These are phyloP conservation scores for Andrena praecox DNA, from an alignment of 2,888 invertebrate species.

Conservation along the genomic window DNA sequence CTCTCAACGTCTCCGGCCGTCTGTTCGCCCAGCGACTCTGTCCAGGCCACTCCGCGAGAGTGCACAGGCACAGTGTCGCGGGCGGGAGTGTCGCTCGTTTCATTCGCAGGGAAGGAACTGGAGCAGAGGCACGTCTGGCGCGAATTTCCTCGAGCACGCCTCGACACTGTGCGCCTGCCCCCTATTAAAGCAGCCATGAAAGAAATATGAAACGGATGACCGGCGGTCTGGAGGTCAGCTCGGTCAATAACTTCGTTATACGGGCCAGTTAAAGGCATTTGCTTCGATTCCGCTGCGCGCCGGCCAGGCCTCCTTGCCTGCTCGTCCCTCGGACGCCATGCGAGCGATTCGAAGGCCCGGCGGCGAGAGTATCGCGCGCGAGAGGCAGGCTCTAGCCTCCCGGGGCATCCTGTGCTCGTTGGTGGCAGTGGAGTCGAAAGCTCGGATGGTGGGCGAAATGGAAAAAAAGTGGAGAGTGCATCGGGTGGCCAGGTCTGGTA, in stretches of 20 bases:
- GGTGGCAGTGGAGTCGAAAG: background rate
- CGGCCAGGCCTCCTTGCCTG: constrained; percentile 28
- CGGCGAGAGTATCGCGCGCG: no score
- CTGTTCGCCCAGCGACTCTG: background rate
- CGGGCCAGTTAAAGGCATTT: constrained; percentile 62
- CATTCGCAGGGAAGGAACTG: background rate
- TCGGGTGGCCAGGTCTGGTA: constrained; percentile 21
- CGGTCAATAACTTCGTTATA: constrained; percentile 65
- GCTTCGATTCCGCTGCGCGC: constrained; percentile 49
- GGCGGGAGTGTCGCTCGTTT: background rate
- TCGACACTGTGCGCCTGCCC: constrained; percentile 23
- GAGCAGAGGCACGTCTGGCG: background rate
- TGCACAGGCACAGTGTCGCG: background rate
- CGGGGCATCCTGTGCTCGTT: no score
- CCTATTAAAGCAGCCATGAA: constrained; percentile 48
- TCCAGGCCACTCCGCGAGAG: background rate
- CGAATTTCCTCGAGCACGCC: background rate
- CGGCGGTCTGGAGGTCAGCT: constrained; percentile 60
- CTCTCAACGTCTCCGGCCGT: background rate
- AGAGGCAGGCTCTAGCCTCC: no score
- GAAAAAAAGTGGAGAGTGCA: no score
- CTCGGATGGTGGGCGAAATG: background rate
- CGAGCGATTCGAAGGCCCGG: constrained; percentile 41
- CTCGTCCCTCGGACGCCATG: constrained; percentile 5
- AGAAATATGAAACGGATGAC: constrained; percentile 65